Evolutionary conservation across 1,140 invertebrate species (phyloP).

Genomic region (Drosophila santomea): DNA sequence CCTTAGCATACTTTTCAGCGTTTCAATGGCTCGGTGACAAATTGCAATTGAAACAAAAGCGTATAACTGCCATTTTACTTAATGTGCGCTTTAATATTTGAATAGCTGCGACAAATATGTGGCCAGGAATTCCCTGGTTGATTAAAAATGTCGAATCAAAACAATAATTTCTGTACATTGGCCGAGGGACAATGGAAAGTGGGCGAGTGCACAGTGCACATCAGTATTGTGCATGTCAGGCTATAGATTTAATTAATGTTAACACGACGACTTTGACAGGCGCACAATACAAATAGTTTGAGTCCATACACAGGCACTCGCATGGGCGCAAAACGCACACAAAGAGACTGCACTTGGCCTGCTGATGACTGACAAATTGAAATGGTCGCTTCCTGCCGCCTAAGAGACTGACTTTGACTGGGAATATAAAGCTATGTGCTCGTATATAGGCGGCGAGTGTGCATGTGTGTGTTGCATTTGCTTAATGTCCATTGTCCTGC

Average conservation of each 20-base stretch:
- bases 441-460: slow-evolving; percentile 1
- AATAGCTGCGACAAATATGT: slow-evolving; percentile 35
- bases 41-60: slow-evolving; percentile 37
- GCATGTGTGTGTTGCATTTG: slow-evolving; percentile 30
- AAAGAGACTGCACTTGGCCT: slow-evolving; percentile 48
- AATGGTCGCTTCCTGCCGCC: slow-evolving; percentile 59
- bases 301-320: slow-evolving; percentile 6
- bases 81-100: slow-evolving; percentile 38
- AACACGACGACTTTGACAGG: slow-evolving; percentile 80
- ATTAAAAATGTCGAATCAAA: slow-evolving; percentile 55
- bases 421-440: slow-evolving; percentile 24
- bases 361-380: slow-evolving; percentile 78
- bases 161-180: slow-evolving; percentile 37
- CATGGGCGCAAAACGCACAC: slow-evolving; percentile 7
- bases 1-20: slow-evolving; percentile 63
- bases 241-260: slow-evolving; percentile 81
- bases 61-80: slow-evolving; percentile 50
- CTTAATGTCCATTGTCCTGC: slow-evolving; percentile 33
- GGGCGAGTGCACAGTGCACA: slow-evolving; percentile 13
- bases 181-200: neutral
- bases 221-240: slow-evolving; percentile 46
- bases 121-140: slow-evolving; percentile 16
- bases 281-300: slow-evolving; percentile 70
- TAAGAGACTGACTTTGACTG: slow-evolving; percentile 68
- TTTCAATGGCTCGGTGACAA: slow-evolving; percentile 24